These are phyloP conservation scores for Neodiprion lecontei DNA, from an alignment of 1,140 invertebrate species.

Conservation along the genomic window DNA sequence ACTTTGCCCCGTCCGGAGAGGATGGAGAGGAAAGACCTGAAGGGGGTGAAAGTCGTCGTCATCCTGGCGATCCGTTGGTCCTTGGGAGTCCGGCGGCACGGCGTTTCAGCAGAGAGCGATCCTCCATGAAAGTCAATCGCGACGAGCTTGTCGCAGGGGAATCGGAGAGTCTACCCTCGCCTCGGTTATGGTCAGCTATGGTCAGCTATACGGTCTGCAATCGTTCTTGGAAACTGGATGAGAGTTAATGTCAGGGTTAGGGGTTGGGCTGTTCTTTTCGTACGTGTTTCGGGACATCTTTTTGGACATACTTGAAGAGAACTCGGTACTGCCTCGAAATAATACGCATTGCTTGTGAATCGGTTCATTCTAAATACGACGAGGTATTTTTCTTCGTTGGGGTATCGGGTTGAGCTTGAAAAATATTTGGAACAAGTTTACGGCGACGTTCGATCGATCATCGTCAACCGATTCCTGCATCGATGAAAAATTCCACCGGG, in stretches of 20 bases:
- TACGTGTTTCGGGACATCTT: not conserved
- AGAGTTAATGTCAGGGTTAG: not conserved
- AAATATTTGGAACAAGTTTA: too few relatives aligned
- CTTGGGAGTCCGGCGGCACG: not conserved
- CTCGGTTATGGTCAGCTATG: not conserved
- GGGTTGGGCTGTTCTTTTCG: not conserved
- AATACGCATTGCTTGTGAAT: not conserved
- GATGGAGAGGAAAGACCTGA: not conserved
- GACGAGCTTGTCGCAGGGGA: not conserved
- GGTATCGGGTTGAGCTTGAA: too few relatives aligned
- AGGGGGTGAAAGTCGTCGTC: not conserved
- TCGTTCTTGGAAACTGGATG: constrained; percentile 3
- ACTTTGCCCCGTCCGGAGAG: not conserved
- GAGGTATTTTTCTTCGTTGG: too few relatives aligned
- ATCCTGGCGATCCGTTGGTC: not conserved
- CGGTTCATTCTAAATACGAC: too few relatives aligned
- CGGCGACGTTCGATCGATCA: not conserved
- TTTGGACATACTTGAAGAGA: not conserved
- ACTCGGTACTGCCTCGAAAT: not conserved
- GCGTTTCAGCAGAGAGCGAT: not conserved
- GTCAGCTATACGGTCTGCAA: not conserved
- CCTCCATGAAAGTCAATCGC: constrained; percentile 4
- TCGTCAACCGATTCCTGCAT: too few relatives aligned
- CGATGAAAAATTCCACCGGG: not conserved
- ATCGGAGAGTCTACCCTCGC: not conserved